A percentile compares a stretch with the other conserved stretches of the same genome.
Evolutionary conservation across 1,140 invertebrate genomes (phyloP).

Genomic region (Sarcophaga peregrina): DNA sequence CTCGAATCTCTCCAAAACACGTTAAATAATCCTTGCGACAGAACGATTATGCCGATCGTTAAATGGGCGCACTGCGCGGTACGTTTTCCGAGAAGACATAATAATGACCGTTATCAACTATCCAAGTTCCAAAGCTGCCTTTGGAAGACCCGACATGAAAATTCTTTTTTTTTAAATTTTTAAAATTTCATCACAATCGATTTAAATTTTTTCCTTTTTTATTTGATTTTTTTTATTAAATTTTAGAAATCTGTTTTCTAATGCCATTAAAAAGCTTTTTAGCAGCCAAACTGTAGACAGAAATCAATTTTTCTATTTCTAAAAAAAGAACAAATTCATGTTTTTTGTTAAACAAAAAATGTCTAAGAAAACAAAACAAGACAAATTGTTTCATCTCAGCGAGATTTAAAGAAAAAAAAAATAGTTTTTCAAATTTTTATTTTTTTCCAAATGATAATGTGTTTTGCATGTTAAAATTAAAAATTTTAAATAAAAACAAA

Average conservation of each 20-base stretch:
- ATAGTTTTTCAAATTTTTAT: not conserved
- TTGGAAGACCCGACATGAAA: too few relatives aligned
- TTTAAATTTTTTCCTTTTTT: too few relatives aligned
- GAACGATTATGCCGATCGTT: too few relatives aligned
- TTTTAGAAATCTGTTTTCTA: not conserved
- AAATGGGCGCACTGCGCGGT: too few relatives aligned
- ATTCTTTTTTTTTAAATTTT: too few relatives aligned
- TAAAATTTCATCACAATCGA: too few relatives aligned
- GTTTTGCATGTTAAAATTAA: slow-evolving; percentile 3
- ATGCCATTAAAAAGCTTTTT: slow-evolving; percentile 6
- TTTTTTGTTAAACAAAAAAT: not conserved
- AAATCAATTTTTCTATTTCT: not conserved
- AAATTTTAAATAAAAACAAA: not conserved
- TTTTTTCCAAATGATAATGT: not conserved
- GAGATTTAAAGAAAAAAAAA: not conserved
- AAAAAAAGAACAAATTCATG: too few relatives aligned
- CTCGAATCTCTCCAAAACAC: too few relatives aligned
- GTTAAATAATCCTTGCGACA: too few relatives aligned
- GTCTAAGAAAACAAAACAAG: not conserved
- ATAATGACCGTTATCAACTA: too few relatives aligned
- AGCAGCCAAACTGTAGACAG: not conserved
- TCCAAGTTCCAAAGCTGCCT: too few relatives aligned
- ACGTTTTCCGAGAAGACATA: too few relatives aligned
- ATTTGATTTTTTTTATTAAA: not conserved
- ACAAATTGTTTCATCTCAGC: not conserved